Percentiles rank a stretch among this genome's conserved stretches.
phyloP scores from a whole-genome alignment of 2,888 invertebrate species.

The Caenorhabditis plicata region DNA sequence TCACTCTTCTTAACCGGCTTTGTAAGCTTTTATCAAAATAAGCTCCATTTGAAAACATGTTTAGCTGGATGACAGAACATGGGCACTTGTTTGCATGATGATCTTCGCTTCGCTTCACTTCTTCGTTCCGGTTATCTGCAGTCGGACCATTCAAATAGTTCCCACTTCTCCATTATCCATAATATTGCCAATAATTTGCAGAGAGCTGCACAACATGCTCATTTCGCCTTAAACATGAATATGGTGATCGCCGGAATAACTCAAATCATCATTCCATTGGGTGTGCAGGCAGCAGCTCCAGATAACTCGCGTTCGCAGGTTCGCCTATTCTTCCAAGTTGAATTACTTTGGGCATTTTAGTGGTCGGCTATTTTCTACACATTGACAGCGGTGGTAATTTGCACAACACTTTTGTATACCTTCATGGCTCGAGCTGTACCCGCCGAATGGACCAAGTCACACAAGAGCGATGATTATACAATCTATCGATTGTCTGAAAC shows the following conservation, averaged over 20 bases:
- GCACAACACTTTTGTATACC: slow-evolving; percentile 24
- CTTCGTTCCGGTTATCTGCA: slow-evolving; percentile 42
- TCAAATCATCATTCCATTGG: slow-evolving; percentile 41
- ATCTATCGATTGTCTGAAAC: slow-evolving; percentile 24
- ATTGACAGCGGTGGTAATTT: slow-evolving; percentile 16
- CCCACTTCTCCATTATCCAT: background rate
- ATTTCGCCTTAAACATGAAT: slow-evolving; percentile 38
- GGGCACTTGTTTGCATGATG: slow-evolving; percentile 30
- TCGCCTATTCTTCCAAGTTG: background rate
- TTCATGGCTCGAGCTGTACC: slow-evolving; percentile 17
- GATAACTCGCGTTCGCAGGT: slow-evolving; percentile 38
- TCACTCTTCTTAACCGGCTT: slow-evolving; percentile 38
- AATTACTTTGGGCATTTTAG: slow-evolving; percentile 10
- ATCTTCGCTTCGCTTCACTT: slow-evolving; percentile 42
- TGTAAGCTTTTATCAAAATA: slow-evolving; percentile 9
- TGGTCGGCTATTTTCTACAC: slow-evolving; percentile 41
- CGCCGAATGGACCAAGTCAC: slow-evolving; percentile 29
- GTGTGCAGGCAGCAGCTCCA: slow-evolving; percentile 35
- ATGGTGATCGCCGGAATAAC: slow-evolving; percentile 41
- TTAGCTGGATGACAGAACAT: slow-evolving; percentile 32
- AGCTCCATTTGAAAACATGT: background rate
- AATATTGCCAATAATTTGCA: too few species aligned
- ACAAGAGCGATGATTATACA: slow-evolving; percentile 13
- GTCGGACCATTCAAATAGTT: slow-evolving; percentile 44
- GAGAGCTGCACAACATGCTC: slow-evolving; percentile 39